Evolutionary conservation across 2,797 vertebrate species (phyloP), one percentile per base, ranked within the genome.

Genomic region (Sciurus vulgaris): DNA sequence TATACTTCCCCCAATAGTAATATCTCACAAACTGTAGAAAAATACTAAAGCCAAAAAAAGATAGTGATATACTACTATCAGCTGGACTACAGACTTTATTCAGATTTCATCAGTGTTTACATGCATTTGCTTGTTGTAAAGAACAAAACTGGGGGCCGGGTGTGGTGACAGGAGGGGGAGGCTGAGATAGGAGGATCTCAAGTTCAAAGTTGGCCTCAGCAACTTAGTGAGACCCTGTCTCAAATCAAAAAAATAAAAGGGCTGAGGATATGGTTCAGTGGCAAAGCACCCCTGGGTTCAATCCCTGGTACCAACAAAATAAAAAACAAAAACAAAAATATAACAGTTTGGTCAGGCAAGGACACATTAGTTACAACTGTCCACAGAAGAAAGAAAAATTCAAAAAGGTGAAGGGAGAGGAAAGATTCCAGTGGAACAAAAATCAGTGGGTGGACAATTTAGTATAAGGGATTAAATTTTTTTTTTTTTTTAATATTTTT

Each of bases 1-100:
- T 35, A 38, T 1, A 73, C 4, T 91, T 38, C 26, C 47, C 18
- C 8, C 38, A 61, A 24, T 33, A 41, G 38, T 78, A 94, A 67
- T 7, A 86, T 35, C 35, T 95, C 87, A 89, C 8, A 82, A 70
- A 91, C 81, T 28, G 85, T 0, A 86, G 30, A 91, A 96, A 94
- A 77, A 20, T 69, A 89, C 7, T 17, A 61, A 86, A 33, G 56
- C 35, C 41, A 54, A 56, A 61, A 89, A 89, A 44, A 0, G 92
- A 69, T 51, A 51, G 59, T 28, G 33, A 44, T 81, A 74, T 20
- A 73, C 51, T 47, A 65, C 33, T 35, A n/a, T 81, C 24, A 85
- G 47, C 18, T 38, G 78, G 35, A 89, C 49, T 82, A 61, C 3
- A 92, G 78, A 59, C 2, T 10, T n/a, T 56, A 79, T 83, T 92